Percentiles rank a stretch among this genome's conserved stretches.
phyloP scores from a whole-genome alignment of 2,888 invertebrate genomes.

The Orthosia gracilis region DNA sequence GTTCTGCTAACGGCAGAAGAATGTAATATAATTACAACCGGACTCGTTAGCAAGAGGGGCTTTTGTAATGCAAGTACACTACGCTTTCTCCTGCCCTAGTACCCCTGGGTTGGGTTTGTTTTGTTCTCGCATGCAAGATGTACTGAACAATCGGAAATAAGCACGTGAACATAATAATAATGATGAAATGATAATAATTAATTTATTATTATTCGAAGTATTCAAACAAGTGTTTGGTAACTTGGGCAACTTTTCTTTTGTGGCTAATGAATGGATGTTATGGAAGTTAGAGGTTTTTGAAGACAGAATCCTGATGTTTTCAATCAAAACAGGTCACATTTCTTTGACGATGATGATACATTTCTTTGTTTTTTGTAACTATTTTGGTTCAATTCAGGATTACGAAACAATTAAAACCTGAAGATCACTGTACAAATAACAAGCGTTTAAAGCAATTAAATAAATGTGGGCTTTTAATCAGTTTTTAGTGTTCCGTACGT shows the following conservation, averaged over 20 bases:
- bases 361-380: no score
- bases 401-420: no score
- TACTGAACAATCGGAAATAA: conserved; percentile 14
- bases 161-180: conserved; percentile 16
- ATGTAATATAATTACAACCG: conserved; percentile 86
- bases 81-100: conserved; percentile 69
- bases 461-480: no score
- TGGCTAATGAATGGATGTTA: conserved; percentile 15
- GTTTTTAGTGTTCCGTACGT: no score
- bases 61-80: conserved; percentile 70
- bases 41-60: conserved; percentile 77
- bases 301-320: neutral
- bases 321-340: neutral
- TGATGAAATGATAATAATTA: neutral
- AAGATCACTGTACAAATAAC: no score
- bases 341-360: no score
- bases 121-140: conserved; percentile 45
- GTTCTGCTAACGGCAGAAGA: conserved; percentile 83
- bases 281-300: neutral
- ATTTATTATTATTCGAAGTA: conserved; percentile 2
- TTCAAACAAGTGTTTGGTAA: conserved; percentile 11
- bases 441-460: no score
- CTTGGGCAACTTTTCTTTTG: conserved; percentile 10
- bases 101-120: conserved; percentile 61
- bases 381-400: no score